These are phyloP conservation scores for Onychostoma macrolepis DNA, from an alignment of 2,113 vertebrate species.

Conservation along the genomic window DNA sequence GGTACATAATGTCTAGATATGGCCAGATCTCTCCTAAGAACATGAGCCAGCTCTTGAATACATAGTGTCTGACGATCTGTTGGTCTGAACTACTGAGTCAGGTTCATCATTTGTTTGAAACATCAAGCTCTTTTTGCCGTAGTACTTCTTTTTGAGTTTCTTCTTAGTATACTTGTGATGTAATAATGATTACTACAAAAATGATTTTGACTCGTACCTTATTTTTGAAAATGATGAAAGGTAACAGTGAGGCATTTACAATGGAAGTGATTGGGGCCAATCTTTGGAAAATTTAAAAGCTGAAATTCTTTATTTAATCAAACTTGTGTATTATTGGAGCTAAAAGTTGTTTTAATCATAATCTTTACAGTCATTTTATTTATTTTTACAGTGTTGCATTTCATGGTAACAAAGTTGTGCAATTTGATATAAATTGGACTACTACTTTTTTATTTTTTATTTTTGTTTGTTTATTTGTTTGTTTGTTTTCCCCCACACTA, in stretches of 20 bases:
- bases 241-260: background rate
- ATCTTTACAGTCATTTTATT: background rate
- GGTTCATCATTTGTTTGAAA: background rate
- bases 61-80: background rate
- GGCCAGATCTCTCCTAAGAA: slow-evolving; percentile 3
- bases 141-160: background rate
- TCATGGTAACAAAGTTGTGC: background rate
- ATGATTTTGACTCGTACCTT: background rate
- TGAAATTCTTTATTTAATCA: background rate
- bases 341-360: background rate
- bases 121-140: background rate
- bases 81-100: too few relatives aligned
- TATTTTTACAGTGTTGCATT: background rate
- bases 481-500: background rate
- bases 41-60: background rate
- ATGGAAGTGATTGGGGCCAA: background rate
- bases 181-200: background rate
- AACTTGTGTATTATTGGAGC: background rate
- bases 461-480: background rate
- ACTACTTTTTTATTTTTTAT: too few relatives aligned
- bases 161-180: background rate
- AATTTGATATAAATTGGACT: too few relatives aligned
- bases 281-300: background rate
- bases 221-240: background rate
- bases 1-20: slow-evolving; percentile 39